A percentile compares a stretch with the other conserved stretches of the same genome.
Evolutionary conservation across 2,888 invertebrate genomes (phyloP).

Genomic region (Glyphotaelius pellucidus): DNA sequence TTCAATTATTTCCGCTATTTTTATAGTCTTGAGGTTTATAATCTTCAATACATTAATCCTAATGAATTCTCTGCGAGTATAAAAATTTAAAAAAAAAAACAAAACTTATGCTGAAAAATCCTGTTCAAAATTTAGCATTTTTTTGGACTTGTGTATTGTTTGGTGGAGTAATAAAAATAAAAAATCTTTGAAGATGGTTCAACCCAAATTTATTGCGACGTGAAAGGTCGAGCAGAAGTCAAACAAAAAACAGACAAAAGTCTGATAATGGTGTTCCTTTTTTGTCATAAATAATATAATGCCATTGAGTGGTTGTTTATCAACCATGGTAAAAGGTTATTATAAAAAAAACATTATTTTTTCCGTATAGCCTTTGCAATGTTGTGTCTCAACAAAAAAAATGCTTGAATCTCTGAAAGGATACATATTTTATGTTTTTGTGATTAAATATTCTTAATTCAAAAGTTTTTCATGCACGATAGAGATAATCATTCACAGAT

Average conservation of each 20-base stretch:
- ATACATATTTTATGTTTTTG: not conserved
- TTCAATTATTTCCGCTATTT: too few species aligned
- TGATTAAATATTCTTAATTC: too few species aligned
- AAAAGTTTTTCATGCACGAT: too few species aligned
- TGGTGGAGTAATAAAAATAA: not conserved
- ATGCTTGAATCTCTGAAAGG: not conserved
- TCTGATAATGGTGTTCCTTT: not conserved
- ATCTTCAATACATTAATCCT: too few species aligned
- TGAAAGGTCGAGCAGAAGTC: not conserved
- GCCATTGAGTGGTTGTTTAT: not conserved
- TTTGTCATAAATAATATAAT: not conserved
- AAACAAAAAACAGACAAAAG: not conserved
- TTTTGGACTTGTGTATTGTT: not conserved
- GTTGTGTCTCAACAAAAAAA: not conserved
- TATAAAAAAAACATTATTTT: not conserved
- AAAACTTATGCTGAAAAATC: too few species aligned
- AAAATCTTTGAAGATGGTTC: not conserved
- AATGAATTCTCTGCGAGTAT: too few species aligned
- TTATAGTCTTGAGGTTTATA: too few species aligned
- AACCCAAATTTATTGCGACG: not conserved
- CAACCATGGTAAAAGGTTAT: not conserved
- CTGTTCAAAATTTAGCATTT: not conserved
- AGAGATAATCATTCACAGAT: too few species aligned
- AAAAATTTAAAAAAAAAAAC: too few species aligned
- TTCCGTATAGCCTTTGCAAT: not conserved